Conservation (phyloP, 2,888 invertebrate species). For the Drosophila acutilabella region DNA sequence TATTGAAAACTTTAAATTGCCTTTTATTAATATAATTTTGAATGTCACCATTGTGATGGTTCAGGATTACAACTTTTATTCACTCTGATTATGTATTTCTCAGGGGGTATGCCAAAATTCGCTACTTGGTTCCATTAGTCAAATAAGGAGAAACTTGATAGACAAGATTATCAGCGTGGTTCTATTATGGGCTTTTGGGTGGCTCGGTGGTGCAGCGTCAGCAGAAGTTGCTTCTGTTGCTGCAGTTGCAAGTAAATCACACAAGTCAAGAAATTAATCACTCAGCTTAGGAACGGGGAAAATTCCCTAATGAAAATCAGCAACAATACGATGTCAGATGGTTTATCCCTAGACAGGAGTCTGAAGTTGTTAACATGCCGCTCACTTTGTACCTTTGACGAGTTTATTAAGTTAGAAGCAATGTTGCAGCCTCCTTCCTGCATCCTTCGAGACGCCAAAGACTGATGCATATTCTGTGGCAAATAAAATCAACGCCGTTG, state of each 20-base stretch:
- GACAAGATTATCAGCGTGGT: conserved; percentile 51
- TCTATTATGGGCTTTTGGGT: neutral
- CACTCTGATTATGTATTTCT: conserved; percentile 41
- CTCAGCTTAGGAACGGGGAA: conserved; percentile 62
- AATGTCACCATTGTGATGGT: conserved; percentile 24
- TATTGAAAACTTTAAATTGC: conserved; percentile 53
- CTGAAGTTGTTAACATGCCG: conserved; percentile 67
- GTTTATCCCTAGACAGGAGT: neutral
- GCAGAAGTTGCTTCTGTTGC: conserved; percentile 19
- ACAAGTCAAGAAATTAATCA: conserved; percentile 77
- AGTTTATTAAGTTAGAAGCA: conserved; percentile 77
- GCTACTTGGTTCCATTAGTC: conserved; percentile 69
- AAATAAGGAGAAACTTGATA: conserved; percentile 67
- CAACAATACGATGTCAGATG: conserved; percentile 57
- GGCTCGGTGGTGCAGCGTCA: conserved; percentile 28
- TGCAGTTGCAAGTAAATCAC: conserved; percentile 70
- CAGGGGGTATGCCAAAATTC: conserved; percentile 43
- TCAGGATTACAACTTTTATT: conserved; percentile 41
- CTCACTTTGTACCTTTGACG: conserved; percentile 77
- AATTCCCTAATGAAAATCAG: conserved; percentile 73
- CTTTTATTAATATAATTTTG: neutral
- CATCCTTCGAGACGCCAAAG: conserved; percentile 4
- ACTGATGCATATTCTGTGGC: conserved; percentile 39
- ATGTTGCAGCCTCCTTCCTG: conserved; percentile 38
- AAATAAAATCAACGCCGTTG: conserved; percentile 76